A percentile compares a stretch with the other conserved stretches of the same genome.
These are phyloP conservation scores for Buceros bicornis DNA, from an alignment of 2,797 vertebrate genomes.

Conservation along the genomic window DNA sequence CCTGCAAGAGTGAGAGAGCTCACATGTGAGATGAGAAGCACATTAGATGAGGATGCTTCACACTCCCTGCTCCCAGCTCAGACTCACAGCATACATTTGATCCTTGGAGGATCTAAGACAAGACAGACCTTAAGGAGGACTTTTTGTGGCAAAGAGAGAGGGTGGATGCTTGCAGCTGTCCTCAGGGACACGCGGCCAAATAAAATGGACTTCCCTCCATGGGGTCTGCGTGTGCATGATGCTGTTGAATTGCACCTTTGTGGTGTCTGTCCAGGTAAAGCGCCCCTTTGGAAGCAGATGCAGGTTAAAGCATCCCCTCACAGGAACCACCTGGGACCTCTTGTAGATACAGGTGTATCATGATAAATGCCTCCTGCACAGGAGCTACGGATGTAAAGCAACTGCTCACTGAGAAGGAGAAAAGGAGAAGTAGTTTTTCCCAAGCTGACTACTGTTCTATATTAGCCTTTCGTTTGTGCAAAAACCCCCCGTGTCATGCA, in stretches of 20 bases:
- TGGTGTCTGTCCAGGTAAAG: background rate
- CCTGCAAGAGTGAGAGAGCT: background rate
- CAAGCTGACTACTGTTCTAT: background rate
- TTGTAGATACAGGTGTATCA: background rate
- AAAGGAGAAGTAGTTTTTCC: background rate
- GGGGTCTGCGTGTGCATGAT: background rate
- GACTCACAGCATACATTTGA: rapidly evolving
- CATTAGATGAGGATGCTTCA: rapidly evolving
- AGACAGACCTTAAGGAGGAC: background rate
- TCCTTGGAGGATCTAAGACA: background rate
- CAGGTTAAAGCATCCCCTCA: rapidly evolving
- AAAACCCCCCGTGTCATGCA: background rate
- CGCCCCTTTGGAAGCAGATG: background rate
- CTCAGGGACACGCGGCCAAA: rapidly evolving
- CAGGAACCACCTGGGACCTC: background rate
- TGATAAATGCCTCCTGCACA: background rate
- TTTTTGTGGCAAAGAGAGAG: background rate
- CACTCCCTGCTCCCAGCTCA: rapidly evolving
- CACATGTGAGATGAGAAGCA: background rate
- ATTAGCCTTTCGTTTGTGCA: background rate
- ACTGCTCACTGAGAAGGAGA: background rate
- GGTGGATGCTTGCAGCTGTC: background rate
- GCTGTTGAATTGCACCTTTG: background rate
- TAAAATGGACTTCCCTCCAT: too few species aligned
- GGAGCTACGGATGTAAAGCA: background rate